Evolutionary conservation across 64 coral and sea anemone genomes (phyloP), one percentile per base, ranked within the genome.

Genomic region (Acropora yongei): DNA sequence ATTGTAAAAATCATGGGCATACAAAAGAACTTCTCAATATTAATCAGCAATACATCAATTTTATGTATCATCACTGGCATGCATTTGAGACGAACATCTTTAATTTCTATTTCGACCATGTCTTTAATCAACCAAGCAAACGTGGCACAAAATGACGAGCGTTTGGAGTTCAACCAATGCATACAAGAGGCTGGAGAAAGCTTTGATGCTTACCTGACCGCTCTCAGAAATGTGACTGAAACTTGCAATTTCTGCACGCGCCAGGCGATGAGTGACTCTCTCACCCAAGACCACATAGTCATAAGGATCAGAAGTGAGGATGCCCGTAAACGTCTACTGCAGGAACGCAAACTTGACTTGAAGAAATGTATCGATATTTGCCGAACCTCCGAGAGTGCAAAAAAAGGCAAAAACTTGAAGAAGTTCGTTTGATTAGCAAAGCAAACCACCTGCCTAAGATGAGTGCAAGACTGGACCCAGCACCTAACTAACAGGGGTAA

Each of bases 221-320:
- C 79, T 44, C 16, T 92, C 46, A 68, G 89, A 75, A 83, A 86
- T 78, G 48, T 95, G 72, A 66, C 78, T 6, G 87, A 95, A 88
- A 82, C 94, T 5, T 92, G 89, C 76, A 91, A 95, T 68, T 91
- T 94, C 74, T 94, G 87, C n/a, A 83, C 75, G 1, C 90, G 87
- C 7, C 79, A 6, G 9, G 4, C 30, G 10, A 41, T 89, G 71
- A 63, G 43, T 44, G 72, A 94, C 83, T 53, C 49, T 3, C 49
- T 90, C 18, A 48, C 81, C 3, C 19, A 66, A 80, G 77, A 90
- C 78, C 47, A 66, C 2, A 82, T 82, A 5, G 88, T 80, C 16
- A 17, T 90, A 41, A 53, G 87, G 55, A 11, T 89, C 47, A 55
- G 47, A 14, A 79, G 68, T 46, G 88, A 90, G 9, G 19, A 79